Evolutionary conservation across 2,113 vertebrate genomes (phyloP).

Genomic region (Cisticola juncidis): DNA sequence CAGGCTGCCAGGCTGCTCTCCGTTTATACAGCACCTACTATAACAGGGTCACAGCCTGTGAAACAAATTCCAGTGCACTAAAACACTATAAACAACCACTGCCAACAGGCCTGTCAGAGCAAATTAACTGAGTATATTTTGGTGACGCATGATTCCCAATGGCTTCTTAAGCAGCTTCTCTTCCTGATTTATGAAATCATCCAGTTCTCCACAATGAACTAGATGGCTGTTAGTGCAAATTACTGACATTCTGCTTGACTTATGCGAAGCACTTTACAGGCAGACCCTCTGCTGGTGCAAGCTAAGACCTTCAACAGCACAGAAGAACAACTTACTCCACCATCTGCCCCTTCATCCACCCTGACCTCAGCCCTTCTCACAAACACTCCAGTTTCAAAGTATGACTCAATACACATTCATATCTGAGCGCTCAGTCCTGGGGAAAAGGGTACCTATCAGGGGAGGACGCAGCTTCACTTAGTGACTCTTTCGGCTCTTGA

Average conservation of each 20-base stretch:
- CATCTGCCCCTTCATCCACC: neutral
- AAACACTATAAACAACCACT: neutral
- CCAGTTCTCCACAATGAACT: neutral
- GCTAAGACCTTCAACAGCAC: neutral
- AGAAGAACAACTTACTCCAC: neutral
- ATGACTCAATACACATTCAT: fast-evolving
- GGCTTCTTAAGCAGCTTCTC: neutral
- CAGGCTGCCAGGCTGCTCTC: neutral
- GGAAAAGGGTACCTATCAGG: neutral
- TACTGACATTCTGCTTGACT: neutral
- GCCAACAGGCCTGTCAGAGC: neutral
- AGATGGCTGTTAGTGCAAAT: neutral
- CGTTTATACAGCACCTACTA: neutral
- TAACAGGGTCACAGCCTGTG: neutral
- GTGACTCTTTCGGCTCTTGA: neutral
- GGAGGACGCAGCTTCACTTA: neutral
- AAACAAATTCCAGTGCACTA: neutral
- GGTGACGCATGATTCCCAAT: neutral
- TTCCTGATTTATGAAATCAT: neutral
- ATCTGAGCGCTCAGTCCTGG: neutral
- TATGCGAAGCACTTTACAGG: neutral
- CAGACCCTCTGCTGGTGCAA: neutral
- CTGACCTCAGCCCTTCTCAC: neutral
- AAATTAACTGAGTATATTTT: neutral
- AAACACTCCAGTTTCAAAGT: neutral